Percentiles rank a stretch among this genome's conserved stretches.
These are phyloP conservation scores for Gandaritis pyraliata DNA, from an alignment of 2,888 invertebrate genomes.

Conservation along the genomic window DNA sequence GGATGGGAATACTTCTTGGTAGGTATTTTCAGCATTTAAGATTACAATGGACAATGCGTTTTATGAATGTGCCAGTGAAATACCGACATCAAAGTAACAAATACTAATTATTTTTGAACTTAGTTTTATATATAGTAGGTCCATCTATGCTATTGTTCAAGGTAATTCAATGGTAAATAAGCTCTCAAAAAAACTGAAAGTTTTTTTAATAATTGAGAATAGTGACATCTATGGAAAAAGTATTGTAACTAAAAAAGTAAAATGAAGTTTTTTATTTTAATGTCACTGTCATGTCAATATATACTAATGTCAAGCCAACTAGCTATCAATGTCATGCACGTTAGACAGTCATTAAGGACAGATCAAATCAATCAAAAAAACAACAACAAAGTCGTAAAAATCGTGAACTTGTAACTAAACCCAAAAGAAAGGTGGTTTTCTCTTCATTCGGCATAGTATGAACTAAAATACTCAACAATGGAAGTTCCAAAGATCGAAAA, in stretches of 20 bases:
- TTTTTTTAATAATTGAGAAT: neutral
- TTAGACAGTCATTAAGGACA: neutral
- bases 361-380: neutral
- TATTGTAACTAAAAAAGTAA: no score
- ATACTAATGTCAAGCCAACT: neutral
- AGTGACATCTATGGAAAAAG: slow-evolving; percentile 11
- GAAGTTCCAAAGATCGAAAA: slow-evolving; percentile 59
- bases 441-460: slow-evolving; percentile 16
- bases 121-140: no score
- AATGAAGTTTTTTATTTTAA: no score
- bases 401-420: neutral
- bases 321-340: neutral
- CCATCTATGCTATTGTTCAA: no score
- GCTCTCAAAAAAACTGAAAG: no score
- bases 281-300: neutral
- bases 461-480: slow-evolving; percentile 49
- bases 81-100: neutral
- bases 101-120: no score
- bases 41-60: slow-evolving; percentile 1
- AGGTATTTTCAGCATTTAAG: neutral
- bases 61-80: neutral
- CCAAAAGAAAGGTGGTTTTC: slow-evolving; percentile 4
- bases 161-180: no score
- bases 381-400: neutral
- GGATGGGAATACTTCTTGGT: neutral